Evolutionary conservation across 2,113 vertebrate genomes (phyloP).

Genomic region (Chaetodon auriga): DNA sequence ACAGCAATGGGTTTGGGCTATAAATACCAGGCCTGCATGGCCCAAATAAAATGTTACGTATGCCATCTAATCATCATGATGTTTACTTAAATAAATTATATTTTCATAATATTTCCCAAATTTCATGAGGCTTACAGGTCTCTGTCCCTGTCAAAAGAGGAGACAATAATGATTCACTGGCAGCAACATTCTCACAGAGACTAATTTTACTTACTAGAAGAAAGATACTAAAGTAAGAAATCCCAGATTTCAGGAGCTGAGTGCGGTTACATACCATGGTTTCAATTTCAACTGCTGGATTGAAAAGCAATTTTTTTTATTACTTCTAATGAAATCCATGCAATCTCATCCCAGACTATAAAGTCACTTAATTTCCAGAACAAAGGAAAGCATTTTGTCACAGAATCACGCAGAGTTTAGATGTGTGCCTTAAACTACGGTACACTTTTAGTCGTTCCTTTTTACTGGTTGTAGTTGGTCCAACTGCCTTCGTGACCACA

Average conservation of each 20-base stretch:
- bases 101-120: slow-evolving; percentile 25
- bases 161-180: slow-evolving; percentile 27
- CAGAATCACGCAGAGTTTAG: slow-evolving; percentile 95
- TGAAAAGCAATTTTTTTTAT: slow-evolving; percentile 49
- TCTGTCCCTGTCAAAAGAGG: slow-evolving; percentile 30
- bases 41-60: slow-evolving; percentile 10
- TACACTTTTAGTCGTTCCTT: slow-evolving; percentile 85
- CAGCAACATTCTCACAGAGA: slow-evolving; percentile 75
- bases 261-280: slow-evolving; percentile 14
- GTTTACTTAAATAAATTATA: slow-evolving; percentile 30
- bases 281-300: slow-evolving; percentile 51
- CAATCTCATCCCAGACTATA: slow-evolving; percentile 35
- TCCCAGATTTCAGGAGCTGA: slow-evolving; percentile 55
- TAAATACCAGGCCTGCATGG: slow-evolving; percentile 20
- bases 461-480: slow-evolving; percentile 64
- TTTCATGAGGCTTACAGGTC: slow-evolving; percentile 25
- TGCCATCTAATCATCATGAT: slow-evolving; percentile 24
- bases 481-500: slow-evolving; percentile 79
- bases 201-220: slow-evolving; percentile 59
- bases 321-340: slow-evolving; percentile 56
- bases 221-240: slow-evolving; percentile 59
- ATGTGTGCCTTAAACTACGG: slow-evolving; percentile 89
- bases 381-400: slow-evolving; percentile 74
- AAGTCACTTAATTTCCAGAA: slow-evolving; percentile 23
- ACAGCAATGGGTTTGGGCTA: slow-evolving; percentile 4